Evolutionary conservation across 1,140 invertebrate species (phyloP), one percentile per base, ranked within the genome.

Genomic region (Arctopsyche grandis): DNA sequence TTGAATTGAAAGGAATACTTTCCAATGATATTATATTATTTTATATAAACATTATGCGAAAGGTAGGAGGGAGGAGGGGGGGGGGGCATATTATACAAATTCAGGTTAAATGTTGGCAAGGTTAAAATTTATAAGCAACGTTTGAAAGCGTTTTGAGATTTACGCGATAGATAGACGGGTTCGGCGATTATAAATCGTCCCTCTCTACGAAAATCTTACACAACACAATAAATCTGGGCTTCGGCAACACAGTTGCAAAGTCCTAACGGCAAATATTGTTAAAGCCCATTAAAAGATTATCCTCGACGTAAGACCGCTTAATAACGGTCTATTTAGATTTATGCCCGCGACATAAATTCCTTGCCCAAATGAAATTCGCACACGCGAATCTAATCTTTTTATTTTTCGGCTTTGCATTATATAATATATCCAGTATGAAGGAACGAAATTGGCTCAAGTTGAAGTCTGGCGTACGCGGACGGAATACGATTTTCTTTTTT

Each of bases 261-360:
- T 66, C 9, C 24, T 66, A 66, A 66, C 14, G 21, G 22, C 63
- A 66, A 66, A 66, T 66, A 66, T 66, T 66, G 63, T 66, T 66
- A 66, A 66, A 66, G 63, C 63, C 63, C 63, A 66, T 66, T 66
- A 66, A 66, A 66, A 66, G 63, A 66, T 66, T 66, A 66, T 66
- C 63, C 29, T 52, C 10, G 44, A 52, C 48, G 48, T 52, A 52
- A 52, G 10, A 16, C 48, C 48, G 48, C 16, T 52, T 52, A 52
- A 52, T 52, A 52, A 12, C 48, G 48, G 48, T 52, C 48, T 66
- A 66, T 66, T 66, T 66, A 66, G 63, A 66, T 66, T 66, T 66
- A 66, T 66, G 63, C 63, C 9, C 10, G 24, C 14, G 29, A 38
- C 9, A 66, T 66, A 66, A 26, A 66, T 66, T 66, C 26, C 1